A percentile compares a stretch with the other conserved stretches of the same genome.
These are phyloP conservation scores for Alauda arvensis DNA, from an alignment of 2,797 vertebrate genomes.

Conservation along the genomic window DNA sequence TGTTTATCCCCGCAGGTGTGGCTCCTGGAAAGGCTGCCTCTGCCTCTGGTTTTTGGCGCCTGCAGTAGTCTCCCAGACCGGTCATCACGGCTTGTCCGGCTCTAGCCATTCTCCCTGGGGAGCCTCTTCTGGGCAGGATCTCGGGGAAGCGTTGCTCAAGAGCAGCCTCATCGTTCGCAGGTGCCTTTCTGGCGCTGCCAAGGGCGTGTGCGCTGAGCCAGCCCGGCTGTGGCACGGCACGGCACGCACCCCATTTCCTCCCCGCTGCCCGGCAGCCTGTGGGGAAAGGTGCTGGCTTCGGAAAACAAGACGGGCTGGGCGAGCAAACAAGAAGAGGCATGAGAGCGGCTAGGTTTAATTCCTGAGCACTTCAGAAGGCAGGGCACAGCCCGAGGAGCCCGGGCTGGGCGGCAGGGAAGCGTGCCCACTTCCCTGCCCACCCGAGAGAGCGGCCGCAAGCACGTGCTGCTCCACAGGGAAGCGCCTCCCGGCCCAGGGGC, in stretches of 20 bases:
- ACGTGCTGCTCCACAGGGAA: rapidly evolving
- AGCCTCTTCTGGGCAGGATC: background rate
- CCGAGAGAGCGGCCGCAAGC: background rate
- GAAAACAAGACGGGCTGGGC: background rate
- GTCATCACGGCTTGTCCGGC: background rate
- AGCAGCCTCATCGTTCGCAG: background rate
- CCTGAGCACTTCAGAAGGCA: background rate
- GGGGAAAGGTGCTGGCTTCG: background rate
- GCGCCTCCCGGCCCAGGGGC: rapidly evolving
- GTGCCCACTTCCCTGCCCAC: background rate
- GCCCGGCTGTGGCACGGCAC: background rate
- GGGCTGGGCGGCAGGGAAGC: background rate
- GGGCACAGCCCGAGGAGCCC: background rate
- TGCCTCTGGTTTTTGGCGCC: background rate
- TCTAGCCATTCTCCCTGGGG: background rate
- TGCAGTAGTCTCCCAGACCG: background rate
- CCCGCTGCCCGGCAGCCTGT: background rate
- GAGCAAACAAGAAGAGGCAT: background rate
- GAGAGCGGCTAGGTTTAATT: background rate
- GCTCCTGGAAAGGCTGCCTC: background rate
- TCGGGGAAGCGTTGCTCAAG: background rate
- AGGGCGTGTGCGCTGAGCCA: background rate
- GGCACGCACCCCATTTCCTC: background rate
- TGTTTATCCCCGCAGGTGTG: conserved; percentile 18
- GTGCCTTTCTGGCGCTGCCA: background rate